Evolutionary conservation across 2,113 vertebrate genomes (phyloP).

Genomic region (Cisticola juncidis): DNA sequence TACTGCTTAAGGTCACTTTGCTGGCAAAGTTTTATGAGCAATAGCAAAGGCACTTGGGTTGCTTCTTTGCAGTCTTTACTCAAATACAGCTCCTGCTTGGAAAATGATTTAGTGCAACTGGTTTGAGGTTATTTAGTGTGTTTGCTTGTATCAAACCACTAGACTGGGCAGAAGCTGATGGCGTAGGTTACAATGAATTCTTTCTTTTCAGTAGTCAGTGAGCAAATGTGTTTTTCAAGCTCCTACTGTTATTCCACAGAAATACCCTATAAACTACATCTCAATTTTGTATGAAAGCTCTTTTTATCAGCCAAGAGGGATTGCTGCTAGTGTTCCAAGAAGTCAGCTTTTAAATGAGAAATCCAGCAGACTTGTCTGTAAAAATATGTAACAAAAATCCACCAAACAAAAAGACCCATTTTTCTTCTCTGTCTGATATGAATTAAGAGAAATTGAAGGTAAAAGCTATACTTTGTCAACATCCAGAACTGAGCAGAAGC

Average conservation of each 20-base stretch:
- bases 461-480: neutral
- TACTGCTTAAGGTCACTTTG: conserved; percentile 17
- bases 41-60: neutral
- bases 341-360: conserved; percentile 28
- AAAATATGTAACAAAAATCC: neutral
- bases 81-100: conserved; percentile 10
- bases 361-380: neutral
- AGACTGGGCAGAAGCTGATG: neutral
- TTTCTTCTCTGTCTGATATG: neutral
- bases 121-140: conserved; percentile 4
- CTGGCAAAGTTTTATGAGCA: conserved; percentile 9
- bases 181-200: neutral
- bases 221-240: conserved; percentile 38
- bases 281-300: conserved; percentile 51
- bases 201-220: conserved; percentile 25
- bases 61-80: neutral
- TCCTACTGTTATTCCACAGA: conserved; percentile 2
- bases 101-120: neutral
- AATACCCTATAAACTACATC: conserved; percentile 22
- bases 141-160: conserved; percentile 32
- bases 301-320: conserved; percentile 24
- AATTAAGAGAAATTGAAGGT: neutral
- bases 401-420: neutral
- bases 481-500: neutral
- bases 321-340: neutral